Percentiles rank a stretch among this genome's conserved stretches.
Conservation (phyloP, 2,113 vertebrate genomes). For the Cinclus cinclus region DNA sequence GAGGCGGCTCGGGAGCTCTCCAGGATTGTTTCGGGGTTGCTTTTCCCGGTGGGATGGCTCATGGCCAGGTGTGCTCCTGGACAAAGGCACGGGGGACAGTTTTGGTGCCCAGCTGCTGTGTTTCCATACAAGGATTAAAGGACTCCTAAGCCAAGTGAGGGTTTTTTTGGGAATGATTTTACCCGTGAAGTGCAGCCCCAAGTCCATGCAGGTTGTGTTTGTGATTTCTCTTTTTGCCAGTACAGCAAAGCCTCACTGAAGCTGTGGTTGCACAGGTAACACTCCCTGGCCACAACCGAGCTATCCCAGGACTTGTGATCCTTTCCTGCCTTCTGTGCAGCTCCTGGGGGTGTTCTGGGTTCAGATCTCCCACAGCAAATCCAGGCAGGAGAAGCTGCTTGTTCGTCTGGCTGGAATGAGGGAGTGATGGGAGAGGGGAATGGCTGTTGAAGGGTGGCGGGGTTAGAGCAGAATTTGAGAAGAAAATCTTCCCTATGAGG, state of each 20-base stretch:
- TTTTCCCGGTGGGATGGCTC: background rate
- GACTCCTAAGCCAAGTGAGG: background rate
- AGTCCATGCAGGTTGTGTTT: background rate
- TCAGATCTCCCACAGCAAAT: background rate
- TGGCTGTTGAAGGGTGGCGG: background rate
- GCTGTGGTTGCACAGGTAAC: background rate
- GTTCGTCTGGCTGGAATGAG: background rate
- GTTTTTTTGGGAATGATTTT: background rate
- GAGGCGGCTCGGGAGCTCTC: background rate
- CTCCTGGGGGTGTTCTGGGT: background rate
- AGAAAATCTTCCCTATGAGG: background rate
- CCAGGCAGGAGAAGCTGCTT: background rate
- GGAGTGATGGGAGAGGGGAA: background rate
- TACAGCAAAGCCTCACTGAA: background rate
- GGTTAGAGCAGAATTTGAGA: background rate
- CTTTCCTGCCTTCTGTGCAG: background rate
- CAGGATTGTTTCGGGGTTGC: background rate
- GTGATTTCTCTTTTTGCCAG: background rate
- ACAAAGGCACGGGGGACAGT: accelerated
- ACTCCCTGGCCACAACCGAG: background rate
- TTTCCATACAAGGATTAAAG: background rate
- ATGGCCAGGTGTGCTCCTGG: background rate
- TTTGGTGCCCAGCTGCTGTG: background rate
- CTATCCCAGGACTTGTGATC: background rate
- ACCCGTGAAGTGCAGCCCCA: background rate